Conservation (phyloP, 2,113 vertebrate genomes). For the Ceratotherium simum region DNA sequence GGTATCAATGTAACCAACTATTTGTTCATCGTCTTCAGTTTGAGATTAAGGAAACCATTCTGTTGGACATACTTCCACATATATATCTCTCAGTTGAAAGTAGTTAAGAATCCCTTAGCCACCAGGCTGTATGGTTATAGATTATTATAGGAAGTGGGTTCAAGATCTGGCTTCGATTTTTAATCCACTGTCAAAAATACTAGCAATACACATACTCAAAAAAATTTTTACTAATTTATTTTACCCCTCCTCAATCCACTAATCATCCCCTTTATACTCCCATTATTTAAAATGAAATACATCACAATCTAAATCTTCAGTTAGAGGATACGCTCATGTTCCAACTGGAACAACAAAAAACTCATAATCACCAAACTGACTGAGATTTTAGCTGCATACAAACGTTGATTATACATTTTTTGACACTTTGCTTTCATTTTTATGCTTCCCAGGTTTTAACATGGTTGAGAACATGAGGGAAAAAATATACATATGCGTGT, state of each 20-base stretch:
- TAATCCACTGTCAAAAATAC: constrained; percentile 45
- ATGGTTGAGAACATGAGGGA: background rate
- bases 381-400: constrained; percentile 38
- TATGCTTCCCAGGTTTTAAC: constrained; percentile 35
- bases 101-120: background rate
- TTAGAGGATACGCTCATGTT: background rate
- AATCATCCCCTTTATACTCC: background rate
- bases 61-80: constrained; percentile 2
- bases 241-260: constrained; percentile 29
- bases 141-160: background rate
- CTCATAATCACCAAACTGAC: background rate
- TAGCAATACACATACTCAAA: constrained; percentile 31
- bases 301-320: background rate
- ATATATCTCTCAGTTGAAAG: constrained; percentile 22
- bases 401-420: constrained; percentile 3
- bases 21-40: constrained; percentile 33
- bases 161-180: constrained; percentile 13
- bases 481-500: background rate
- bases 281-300: constrained; percentile 53
- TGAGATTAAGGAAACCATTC: constrained; percentile 30
- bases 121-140: background rate
- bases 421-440: constrained; percentile 30
- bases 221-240: constrained; percentile 20
- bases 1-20: constrained; percentile 13
- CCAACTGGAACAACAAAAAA: constrained; percentile 7